A percentile compares a stretch with the other conserved stretches of the same genome.
phyloP scores from a whole-genome alignment of 2,888 invertebrate genomes.

The Germaria angustata region DNA sequence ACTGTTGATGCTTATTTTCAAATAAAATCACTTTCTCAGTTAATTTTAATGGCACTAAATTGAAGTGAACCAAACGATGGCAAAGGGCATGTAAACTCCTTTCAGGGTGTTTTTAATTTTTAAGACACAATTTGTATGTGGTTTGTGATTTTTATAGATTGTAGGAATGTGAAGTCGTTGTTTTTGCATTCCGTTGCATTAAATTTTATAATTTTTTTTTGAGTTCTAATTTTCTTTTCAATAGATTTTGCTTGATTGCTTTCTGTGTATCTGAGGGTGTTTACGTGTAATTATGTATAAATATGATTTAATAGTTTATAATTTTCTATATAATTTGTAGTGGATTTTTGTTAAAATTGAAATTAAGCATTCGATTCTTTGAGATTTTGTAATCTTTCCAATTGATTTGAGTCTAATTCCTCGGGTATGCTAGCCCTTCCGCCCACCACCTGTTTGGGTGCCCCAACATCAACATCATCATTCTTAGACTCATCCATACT shows the following conservation, averaged over 20 bases:
- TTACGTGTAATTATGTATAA: constrained; percentile 14
- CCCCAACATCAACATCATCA: constrained; percentile 73
- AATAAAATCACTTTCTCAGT: too few species aligned
- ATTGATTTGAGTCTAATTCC: constrained; percentile 92
- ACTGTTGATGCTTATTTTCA: too few species aligned
- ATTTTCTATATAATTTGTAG: constrained; percentile 17
- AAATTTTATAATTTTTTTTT: not conserved
- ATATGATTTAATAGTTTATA: constrained; percentile 11
- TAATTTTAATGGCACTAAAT: too few species aligned
- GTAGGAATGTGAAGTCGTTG: constrained; percentile 26
- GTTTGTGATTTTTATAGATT: not conserved
- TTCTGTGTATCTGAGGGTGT: not conserved
- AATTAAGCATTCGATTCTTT: constrained; percentile 94
- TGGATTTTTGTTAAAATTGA: constrained; percentile 11
- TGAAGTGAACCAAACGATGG: not conserved
- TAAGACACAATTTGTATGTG: constrained; percentile 20
- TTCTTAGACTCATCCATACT: constrained; percentile 70
- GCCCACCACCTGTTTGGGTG: constrained; percentile 87
- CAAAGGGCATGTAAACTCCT: not conserved
- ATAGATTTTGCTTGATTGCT: constrained; percentile 36
- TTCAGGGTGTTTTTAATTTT: not conserved
- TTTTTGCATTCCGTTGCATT: constrained; percentile 19
- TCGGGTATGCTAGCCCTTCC: constrained; percentile 92
- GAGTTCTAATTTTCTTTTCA: not conserved
- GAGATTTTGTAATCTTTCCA: constrained; percentile 91